Base-by-base conservation (phyloP, 2,888 invertebrate species). In the Ormyrus pomaceus region DNA sequence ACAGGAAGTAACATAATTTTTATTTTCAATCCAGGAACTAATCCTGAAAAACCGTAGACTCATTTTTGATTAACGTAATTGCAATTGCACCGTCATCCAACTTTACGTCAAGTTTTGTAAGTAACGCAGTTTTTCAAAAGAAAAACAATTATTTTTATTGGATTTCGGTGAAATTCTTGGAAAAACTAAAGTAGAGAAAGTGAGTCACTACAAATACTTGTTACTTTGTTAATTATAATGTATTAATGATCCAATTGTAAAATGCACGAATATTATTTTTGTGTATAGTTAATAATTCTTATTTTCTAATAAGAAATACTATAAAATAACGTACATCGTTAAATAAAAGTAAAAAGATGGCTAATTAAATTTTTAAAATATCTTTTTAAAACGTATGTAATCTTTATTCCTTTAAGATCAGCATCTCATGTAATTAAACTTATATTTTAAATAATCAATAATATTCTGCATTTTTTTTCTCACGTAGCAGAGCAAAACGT, bases 71-170 rank as follows among this genome's bases (percentile, higher is more conserved):
- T 11, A 56, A n/a, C 11, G 55, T 11, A n/a, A 56, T 56, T 56
- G 5, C 55, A n/a, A 19, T 19, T 19, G 19, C 55, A 56, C n/a
- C 55, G 11, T 56, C 55, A n/a, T n/a, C n/a, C n/a, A 56, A 56
- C 55, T 56, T 56, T n/a, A 56, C 55, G 19, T 19, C 19, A 19
- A 19, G 19, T 19, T 19, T 19, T 19, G 19, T 19, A 19, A 19
- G 19, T 19, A 19, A 19, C 19, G 19, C 19, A 19, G 19, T 19
- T 19, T 19, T 19, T 56, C 55, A 56, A n/a, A n/a, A 56, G n/a
- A n/a, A 56, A 56, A 11, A 56, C 55, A 56, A 56, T 56, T 56
- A 56, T 6, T 56, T 56, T 56, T 56, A n/a, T 11, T 56, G 55
- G n/a, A 11, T 6, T 56, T 56, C 11, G 55, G 19, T 19, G 19